phyloP scores from a whole-genome alignment of 2,888 invertebrate species.

The Scelioninae gen. 1 region DNA sequence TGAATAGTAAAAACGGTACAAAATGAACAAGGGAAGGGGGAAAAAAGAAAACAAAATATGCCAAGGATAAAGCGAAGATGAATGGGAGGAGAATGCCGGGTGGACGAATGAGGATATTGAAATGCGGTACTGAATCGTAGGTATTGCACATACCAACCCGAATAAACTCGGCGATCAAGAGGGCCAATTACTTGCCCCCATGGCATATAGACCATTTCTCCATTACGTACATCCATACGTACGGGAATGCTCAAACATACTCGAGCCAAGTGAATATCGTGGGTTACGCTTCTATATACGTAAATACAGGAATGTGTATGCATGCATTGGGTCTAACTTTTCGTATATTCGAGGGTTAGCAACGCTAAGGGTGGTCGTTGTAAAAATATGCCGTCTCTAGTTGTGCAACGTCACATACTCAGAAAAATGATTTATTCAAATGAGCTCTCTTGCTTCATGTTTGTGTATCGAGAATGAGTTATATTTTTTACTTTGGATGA shows the following conservation, averaged over 20 bases:
- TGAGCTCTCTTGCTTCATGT: no score
- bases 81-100: slow-evolving; percentile 58
- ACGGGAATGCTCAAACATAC: slow-evolving; percentile 77
- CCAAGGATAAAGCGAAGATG: slow-evolving; percentile 65
- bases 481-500: no score
- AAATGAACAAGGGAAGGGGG: not conserved
- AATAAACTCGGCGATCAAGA: slow-evolving; percentile 81
- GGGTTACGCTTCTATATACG: slow-evolving; percentile 72
- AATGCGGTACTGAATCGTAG: slow-evolving; percentile 77
- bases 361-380: no score
- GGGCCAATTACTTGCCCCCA: slow-evolving; percentile 82
- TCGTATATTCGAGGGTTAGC: slow-evolving; percentile 66
- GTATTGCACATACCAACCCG: slow-evolving; percentile 69
- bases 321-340: slow-evolving; percentile 69
- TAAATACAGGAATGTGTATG: slow-evolving; percentile 74
- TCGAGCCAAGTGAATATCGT: slow-evolving; percentile 75
- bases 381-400: no score
- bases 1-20: slow-evolving; percentile 5
- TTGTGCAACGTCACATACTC: no score
- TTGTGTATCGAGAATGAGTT: no score
- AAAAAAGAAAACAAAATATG: slow-evolving; percentile 45
- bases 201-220: slow-evolving; percentile 77
- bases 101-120: slow-evolving; percentile 76
- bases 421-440: no score
- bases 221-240: slow-evolving; percentile 75